These are phyloP conservation scores for Liopterus haemorrhoidalis DNA, from an alignment of 2,888 invertebrate species.

Conservation along the genomic window DNA sequence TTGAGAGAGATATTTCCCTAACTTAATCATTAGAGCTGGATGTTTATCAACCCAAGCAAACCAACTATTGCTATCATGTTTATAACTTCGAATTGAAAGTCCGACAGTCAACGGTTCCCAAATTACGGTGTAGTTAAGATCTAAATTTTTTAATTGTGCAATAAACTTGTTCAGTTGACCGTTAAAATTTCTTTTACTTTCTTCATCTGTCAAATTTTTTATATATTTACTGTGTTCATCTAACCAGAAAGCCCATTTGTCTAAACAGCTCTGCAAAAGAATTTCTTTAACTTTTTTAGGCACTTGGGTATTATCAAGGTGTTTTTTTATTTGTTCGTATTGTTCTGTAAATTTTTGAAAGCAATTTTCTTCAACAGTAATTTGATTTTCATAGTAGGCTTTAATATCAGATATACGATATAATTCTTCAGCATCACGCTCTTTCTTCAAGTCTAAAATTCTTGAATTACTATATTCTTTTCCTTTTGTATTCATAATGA, in stretches of 20 bases:
- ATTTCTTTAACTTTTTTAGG: constrained; percentile 30
- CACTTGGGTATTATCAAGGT: constrained; percentile 15
- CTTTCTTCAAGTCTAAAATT: constrained; percentile 28
- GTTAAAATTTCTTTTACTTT: no score
- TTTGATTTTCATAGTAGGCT: constrained; percentile 28
- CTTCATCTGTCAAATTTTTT: no score
- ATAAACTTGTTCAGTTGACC: no score
- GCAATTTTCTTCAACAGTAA: constrained; percentile 30
- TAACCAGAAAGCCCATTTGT: constrained; percentile 36
- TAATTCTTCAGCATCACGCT: constrained; percentile 30
- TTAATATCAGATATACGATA: constrained; percentile 30
- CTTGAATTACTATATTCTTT: constrained; percentile 18
- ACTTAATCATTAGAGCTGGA: constrained; percentile 28
- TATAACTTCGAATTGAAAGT: no score
- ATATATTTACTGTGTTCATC: constrained; percentile 26
- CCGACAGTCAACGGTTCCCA: no score
- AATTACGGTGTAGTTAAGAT: no score
- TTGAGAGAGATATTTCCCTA: constrained; percentile 25
- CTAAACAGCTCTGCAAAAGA: constrained; percentile 28
- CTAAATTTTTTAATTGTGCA: no score
- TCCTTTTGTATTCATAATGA: no score
- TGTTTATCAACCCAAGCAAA: constrained; percentile 18
- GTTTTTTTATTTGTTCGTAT: constrained; percentile 23
- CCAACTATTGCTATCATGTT: no score
- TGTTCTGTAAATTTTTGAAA: constrained; percentile 28